Conservation (phyloP, 1,140 invertebrate species). For the Episyrphus balteatus region DNA sequence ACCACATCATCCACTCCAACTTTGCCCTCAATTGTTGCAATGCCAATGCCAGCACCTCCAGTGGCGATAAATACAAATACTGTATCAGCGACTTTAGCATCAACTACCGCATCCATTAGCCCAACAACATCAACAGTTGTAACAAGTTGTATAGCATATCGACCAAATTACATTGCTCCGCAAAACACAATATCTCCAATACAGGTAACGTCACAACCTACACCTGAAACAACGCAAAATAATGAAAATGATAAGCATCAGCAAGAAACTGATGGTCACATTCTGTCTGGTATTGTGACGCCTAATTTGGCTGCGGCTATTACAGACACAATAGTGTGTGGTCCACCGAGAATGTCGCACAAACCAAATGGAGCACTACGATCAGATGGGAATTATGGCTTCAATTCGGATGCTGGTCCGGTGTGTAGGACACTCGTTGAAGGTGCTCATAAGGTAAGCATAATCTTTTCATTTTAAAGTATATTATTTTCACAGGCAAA, state of each 20-base stretch:
- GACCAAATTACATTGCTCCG: too few species aligned
- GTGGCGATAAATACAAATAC: too few species aligned
- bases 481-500: too few species aligned
- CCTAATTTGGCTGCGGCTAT: constrained; percentile 25
- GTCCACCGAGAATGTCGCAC: constrained; percentile 36
- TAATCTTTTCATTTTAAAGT: too few species aligned
- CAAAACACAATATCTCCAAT: too few species aligned
- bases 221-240: too few species aligned
- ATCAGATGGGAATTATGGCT: constrained; percentile 29
- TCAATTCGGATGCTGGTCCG: constrained; percentile 36
- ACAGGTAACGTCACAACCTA: too few species aligned
- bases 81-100: too few species aligned
- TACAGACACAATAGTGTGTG: constrained; percentile 30
- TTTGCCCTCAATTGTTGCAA: constrained; percentile 5
- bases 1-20: constrained; percentile 13
- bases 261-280: background rate
- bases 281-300: constrained; percentile 15
- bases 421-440: constrained; percentile 35
- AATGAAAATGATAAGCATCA: background rate
- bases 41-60: constrained; percentile 26
- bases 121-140: too few species aligned
- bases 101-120: too few species aligned
- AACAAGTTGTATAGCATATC: too few species aligned
- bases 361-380: constrained; percentile 35
- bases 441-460: constrained; percentile 39